Conservation (phyloP, 2,888 invertebrate genomes). For the Torymus aiolomorphi region DNA sequence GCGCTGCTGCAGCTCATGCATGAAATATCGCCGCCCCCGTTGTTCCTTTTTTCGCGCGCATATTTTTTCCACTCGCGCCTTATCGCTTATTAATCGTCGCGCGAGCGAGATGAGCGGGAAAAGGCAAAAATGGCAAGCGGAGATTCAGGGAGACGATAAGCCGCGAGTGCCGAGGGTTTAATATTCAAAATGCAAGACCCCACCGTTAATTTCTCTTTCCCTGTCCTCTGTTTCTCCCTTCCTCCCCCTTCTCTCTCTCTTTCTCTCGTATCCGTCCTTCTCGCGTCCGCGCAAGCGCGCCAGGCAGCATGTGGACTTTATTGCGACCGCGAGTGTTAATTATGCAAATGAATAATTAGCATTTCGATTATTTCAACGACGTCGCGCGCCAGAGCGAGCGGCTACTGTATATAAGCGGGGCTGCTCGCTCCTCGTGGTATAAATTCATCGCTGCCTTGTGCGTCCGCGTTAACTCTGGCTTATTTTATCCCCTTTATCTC, state of each 20-base stretch:
- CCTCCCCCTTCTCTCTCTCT: not conserved
- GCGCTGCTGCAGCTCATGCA: not conserved
- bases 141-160: constrained; percentile 42
- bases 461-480: not conserved
- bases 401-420: not conserved
- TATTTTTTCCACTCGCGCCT: constrained; percentile 20
- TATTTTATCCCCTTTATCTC: not conserved
- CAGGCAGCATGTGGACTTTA: constrained; percentile 35
- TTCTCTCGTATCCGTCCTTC: not conserved
- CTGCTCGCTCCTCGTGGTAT: not conserved
- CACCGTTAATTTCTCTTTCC: constrained; percentile 48
- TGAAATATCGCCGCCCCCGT: constrained; percentile 20
- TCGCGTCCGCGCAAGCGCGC: too few species aligned
- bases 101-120: constrained; percentile 2
- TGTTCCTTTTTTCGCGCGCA: not conserved
- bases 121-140: constrained; percentile 1
- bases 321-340: constrained; percentile 67
- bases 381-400: constrained; percentile 3
- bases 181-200: constrained; percentile 53
- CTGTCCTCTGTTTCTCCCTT: constrained; percentile 10
- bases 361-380: constrained; percentile 71
- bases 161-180: constrained; percentile 27
- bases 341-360: constrained; percentile 73
- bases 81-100: constrained; percentile 53
- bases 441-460: constrained; percentile 23